Conservation (phyloP, 2,888 invertebrate species). For the Hydraecia micacea region DNA sequence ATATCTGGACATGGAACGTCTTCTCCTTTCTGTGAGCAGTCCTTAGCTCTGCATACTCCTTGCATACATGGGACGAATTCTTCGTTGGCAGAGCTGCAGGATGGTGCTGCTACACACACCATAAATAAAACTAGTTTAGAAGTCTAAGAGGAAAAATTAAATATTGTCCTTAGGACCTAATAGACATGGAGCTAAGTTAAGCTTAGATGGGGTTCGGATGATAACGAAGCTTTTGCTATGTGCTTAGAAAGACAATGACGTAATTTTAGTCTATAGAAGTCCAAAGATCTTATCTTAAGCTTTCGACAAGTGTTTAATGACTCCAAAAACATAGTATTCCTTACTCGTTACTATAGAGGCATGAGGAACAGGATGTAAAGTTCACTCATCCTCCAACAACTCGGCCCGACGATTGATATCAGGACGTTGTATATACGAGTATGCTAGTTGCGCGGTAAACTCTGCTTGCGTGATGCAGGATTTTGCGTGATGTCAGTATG, state of each 20-base stretch:
- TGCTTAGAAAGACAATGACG: background rate
- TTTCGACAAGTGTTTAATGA: background rate
- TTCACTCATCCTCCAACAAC: background rate
- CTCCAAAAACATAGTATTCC: background rate
- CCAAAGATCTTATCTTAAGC: background rate
- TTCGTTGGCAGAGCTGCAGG: constrained; percentile 43
- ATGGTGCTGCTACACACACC: background rate
- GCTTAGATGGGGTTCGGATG: background rate
- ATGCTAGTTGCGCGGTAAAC: background rate
- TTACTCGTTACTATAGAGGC: background rate
- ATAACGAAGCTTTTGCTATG: too few relatives aligned
- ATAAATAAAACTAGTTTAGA: background rate
- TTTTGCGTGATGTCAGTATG: background rate
- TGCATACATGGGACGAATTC: constrained; percentile 45
- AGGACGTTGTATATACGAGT: background rate
- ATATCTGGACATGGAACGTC: constrained; percentile 48
- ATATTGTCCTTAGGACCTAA: background rate
- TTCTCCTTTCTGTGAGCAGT: constrained; percentile 46
- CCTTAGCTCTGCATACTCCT: constrained; percentile 56
- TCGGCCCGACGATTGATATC: background rate
- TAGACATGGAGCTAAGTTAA: background rate
- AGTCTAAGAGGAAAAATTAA: background rate
- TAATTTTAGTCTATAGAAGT: background rate
- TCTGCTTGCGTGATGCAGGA: background rate
- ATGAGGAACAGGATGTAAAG: too few relatives aligned